Base-by-base conservation (phyloP, 2,113 vertebrate species). In the Hiodon tergisus region DNA sequence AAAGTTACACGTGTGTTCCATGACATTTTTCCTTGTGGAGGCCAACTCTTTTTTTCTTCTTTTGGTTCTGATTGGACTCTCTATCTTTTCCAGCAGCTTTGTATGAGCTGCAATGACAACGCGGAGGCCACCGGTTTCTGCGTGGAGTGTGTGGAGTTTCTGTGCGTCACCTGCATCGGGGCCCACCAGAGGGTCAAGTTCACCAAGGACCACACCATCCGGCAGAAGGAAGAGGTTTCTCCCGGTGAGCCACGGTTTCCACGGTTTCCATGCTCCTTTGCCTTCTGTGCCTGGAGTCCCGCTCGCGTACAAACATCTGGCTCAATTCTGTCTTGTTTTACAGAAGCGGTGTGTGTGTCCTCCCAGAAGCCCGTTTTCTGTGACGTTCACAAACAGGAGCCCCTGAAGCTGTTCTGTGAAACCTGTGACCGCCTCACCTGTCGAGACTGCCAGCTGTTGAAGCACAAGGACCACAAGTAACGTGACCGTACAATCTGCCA, bases 391-490 rank as follows among this genome's bases (percentile, higher is more conserved):
- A 97, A 96, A 84, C 97, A 98, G 87, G 97, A 99, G 79, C 94
- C 96, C 0, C 82, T 99, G 81, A 99, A 98, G 84, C 89, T 99
- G 61, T 99, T 98, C 62, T 99, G 97, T 82, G 97, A 99, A 87
- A 99, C 97, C 0, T 99, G 97, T 78, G 97, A 99, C 81, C 94
- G 95, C 63, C 78, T 99, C 82, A 99, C 97, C 2, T 99, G 97
- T 80, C 82, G 97, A 63, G 97, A 99, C 83, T 99, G 97, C 81
- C 97, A 99, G 84, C 86, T 99, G 4, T 88, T 96, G 3, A 97
- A 97, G 74, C 97, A 98, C 90, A 99, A 99, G 81, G 97, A 99
- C 77, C 97, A 99, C 87, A 98, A 97, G 97, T 99, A 95, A 6
- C 82, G 14, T 59, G 4, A 4, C 17, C 59, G 4, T 4, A 55